Conservation (phyloP, 2,113 vertebrate genomes). For the cattle (Bos taurus) region ARS-UCD2.0 NC_037357.1:107658501-107659000, state of each 20-base stretch:
- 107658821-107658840: background rate
- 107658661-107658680: background rate
- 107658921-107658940: background rate
- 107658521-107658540: background rate
- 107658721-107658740: background rate
- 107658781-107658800: background rate
- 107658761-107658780: background rate
- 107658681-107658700: background rate
- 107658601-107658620: background rate
- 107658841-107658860: background rate
- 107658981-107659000: too few species aligned
- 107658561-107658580: background rate
- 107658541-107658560: background rate
- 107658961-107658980: too few species aligned
- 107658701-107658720: background rate
- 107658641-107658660: background rate
- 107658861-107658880: background rate
- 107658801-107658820: background rate
- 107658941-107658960: too few species aligned
- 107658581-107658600: background rate
- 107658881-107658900: background rate
- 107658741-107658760: background rate
- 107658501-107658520: background rate
- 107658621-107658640: background rate
- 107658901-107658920: constrained; percentile 44